phyloP scores from a whole-genome alignment of 2,888 invertebrate species.

The Sphinx pinastri region DNA sequence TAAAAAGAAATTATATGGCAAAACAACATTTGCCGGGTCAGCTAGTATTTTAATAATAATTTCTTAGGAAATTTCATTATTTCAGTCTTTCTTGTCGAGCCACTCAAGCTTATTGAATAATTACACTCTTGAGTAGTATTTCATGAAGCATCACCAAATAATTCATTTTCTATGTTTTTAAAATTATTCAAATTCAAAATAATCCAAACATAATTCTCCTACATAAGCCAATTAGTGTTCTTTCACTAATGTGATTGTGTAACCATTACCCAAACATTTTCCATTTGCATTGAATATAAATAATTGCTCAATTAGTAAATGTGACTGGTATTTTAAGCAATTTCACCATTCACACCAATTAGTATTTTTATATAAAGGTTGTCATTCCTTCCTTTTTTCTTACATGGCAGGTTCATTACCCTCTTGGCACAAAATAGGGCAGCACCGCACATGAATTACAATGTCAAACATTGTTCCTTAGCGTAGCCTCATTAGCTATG shows the following conservation, averaged over 20 bases:
- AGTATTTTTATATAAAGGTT: background rate
- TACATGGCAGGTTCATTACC: constrained; percentile 27
- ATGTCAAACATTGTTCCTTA: constrained; percentile 36
- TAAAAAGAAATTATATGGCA: no score
- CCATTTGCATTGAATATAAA: background rate
- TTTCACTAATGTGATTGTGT: constrained; percentile 6
- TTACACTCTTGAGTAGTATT: no score
- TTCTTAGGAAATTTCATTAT: no score
- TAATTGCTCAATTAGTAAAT: constrained; percentile 10
- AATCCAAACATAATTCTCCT: no score
- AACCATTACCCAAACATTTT: background rate
- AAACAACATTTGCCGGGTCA: no score
- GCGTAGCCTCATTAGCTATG: constrained; percentile 37
- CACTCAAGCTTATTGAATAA: no score
- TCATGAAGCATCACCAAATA: no score
- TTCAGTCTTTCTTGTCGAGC: no score
- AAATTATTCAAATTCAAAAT: no score
- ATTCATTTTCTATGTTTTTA: no score
- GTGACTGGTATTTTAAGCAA: background rate
- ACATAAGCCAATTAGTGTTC: background rate
- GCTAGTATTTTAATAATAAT: no score
- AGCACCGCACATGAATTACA: constrained; percentile 36
- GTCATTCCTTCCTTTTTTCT: background rate
- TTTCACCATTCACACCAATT: background rate
- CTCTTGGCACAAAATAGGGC: constrained; percentile 25